Percentiles rank a stretch among this genome's conserved stretches.
phyloP scores from a whole-genome alignment of 2,113 vertebrate species.

The Menidia beryllina region DNA sequence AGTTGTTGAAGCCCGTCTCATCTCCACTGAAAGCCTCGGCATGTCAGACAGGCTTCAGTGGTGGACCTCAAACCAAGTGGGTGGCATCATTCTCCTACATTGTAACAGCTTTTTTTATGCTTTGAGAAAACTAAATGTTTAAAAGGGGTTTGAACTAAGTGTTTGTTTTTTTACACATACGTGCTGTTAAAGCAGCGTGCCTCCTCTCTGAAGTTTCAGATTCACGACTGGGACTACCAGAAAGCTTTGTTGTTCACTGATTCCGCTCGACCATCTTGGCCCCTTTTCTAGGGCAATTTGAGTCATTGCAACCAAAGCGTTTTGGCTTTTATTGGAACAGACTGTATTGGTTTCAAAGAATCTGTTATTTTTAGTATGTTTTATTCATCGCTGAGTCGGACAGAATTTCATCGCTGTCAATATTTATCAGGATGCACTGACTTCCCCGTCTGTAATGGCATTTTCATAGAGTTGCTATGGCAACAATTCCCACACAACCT shows the following conservation, averaged over 20 bases:
- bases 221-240: background rate
- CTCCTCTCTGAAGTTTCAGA: background rate
- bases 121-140: background rate
- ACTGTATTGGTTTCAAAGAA: conserved; percentile 7
- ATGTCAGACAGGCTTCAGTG: background rate
- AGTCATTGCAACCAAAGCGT: background rate
- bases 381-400: conserved; percentile 15
- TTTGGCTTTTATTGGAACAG: background rate
- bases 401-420: conserved; percentile 17
- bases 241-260: too few species aligned
- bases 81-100: background rate
- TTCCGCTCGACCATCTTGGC: background rate
- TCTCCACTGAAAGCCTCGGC: background rate
- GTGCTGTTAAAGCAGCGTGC: background rate
- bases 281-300: background rate
- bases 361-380: conserved; percentile 9
- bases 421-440: conserved; percentile 31
- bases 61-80: background rate
- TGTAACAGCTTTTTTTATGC: background rate
- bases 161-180: background rate
- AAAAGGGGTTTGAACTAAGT: background rate
- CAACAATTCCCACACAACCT: conserved; percentile 44
- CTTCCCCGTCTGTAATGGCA: conserved; percentile 35
- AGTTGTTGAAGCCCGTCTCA: background rate
- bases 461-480: conserved; percentile 59